Evolutionary conservation across 2,888 invertebrate species (phyloP), one percentile per base, ranked within the genome.

Genomic region (Pimpla rufipes): DNA sequence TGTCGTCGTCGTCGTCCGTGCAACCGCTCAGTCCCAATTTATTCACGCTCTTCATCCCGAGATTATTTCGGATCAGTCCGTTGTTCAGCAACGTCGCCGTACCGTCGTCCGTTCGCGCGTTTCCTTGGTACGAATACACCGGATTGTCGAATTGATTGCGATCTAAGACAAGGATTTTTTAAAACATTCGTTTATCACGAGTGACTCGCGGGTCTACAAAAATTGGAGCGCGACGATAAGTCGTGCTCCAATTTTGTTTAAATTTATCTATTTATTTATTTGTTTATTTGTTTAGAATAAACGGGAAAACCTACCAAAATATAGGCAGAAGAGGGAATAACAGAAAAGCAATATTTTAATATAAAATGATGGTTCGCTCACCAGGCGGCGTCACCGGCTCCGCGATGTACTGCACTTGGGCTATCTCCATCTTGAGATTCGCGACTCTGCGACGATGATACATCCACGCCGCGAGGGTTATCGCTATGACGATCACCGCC

Each of bases 121-220:
- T 90, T 35, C 90, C 90, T 92, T 97, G 96, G 94, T 96, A 97
- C 11, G 97, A 96, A 93, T 98, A 98, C 4, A 97, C 97, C 0
- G 98, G 98, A 94, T 98, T 98, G 94, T 98, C 98, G 93, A 98
- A 98, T 93, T 98, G 98, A 93, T 97, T 97, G 90, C 96, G 96
- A 91, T 97, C 97, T 96, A 90, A 80, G 93, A 91, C 62, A n/a
- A n/a, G n/a, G n/a, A n/a, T n/a, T n/a, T n/a, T n/a, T n/a, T n/a
- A n/a, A n/a, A n/a, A n/a, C n/a, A n/a, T n/a, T n/a, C n/a, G n/a
- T n/a, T n/a, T n/a, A n/a, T n/a, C n/a, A n/a, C n/a, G n/a, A n/a
- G n/a, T n/a, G n/a, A n/a, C n/a, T n/a, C n/a, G n/a, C n/a, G n/a
- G n/a, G n/a, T n/a, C n/a, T n/a, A n/a, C n/a, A n/a, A n/a, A n/a